Evolutionary conservation across 2,888 invertebrate genomes (phyloP).

Genomic region (Dendrolimus houi): DNA sequence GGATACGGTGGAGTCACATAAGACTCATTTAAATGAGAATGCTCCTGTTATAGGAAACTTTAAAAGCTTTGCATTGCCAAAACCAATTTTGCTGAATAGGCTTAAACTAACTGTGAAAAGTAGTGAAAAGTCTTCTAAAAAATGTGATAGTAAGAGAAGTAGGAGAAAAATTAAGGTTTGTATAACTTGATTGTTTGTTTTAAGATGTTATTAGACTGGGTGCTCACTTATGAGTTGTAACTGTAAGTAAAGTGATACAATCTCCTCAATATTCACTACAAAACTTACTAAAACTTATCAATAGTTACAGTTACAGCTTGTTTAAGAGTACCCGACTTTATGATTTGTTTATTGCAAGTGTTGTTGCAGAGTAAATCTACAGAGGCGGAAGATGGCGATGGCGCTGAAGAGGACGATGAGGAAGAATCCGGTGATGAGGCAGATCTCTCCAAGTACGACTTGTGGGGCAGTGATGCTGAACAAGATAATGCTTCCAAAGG

Average conservation of each 20-base stretch:
- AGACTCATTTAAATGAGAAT: constrained; percentile 38
- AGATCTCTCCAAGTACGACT: constrained; percentile 86
- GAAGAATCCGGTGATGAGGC: constrained; percentile 79
- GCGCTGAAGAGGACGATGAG: constrained; percentile 76
- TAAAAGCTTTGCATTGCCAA: constrained; percentile 70
- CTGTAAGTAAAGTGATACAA: no score
- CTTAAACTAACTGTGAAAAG: constrained; percentile 58
- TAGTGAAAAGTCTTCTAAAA: constrained; percentile 41
- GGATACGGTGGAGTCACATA: constrained; percentile 24
- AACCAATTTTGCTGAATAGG: constrained; percentile 65
- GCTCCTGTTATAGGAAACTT: constrained; percentile 63
- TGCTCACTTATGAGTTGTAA: no score
- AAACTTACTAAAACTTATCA: not conserved
- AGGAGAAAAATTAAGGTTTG: constrained; percentile 61
- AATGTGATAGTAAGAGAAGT: constrained; percentile 33
- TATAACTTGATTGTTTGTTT: constrained; percentile 22
- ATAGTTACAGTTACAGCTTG: not conserved
- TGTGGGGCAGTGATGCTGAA: constrained; percentile 82
- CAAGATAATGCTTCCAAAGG: constrained; percentile 49
- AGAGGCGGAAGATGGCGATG: constrained; percentile 50
- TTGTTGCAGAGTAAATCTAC: constrained; percentile 63
- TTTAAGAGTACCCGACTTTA: not conserved
- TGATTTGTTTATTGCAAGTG: constrained; percentile 9
- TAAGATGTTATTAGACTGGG: no score
- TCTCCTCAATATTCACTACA: no score